Evolutionary conservation across 1,140 invertebrate genomes (phyloP), one percentile per base, ranked within the genome.

Genomic region (Platorchestia sp.): DNA sequence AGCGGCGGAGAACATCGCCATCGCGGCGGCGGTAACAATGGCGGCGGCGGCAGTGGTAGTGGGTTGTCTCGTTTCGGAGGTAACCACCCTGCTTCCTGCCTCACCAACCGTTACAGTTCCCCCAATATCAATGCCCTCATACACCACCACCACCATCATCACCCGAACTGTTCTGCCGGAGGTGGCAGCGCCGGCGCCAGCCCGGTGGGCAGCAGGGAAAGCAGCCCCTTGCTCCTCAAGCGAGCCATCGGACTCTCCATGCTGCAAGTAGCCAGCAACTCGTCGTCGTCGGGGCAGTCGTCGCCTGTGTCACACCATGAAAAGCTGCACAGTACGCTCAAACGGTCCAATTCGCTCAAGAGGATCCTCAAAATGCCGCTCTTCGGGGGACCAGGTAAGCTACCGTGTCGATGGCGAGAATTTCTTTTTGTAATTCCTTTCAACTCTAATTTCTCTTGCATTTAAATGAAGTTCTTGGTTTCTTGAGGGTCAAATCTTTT

Each of bases 331-430:
- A 91, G 86, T 14, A 87, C 86, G 41, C 86, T 95, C 86, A 95
- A 91, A 45, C 45, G 95, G n/a, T 90, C 95, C 95, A 95, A 95
- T 41, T 95, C 95, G 36, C 87, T 95, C 36, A 95, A 95, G 86
- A 95, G 95, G 89, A 87, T 95, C 86, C 43, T 95, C 41, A 95
- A 90, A 51, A 87, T 90, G 42, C 89, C 95, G 44, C 86, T 95
- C 47, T 95, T 95, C 86, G 95, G 95, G 44, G 86, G 89, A n/a
- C 51, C 95, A 90, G 95, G 95, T 95, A 43, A 45, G 95, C 27
- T 51, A 19, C 14, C 1, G 1, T 36, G 59, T 75, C 43, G 43
- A 5, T 51, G 16, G 1, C 14, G 22, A 22, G 44, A 14, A 27
- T 75, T 75, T 75, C 36, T 19, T 75, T 14, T 75, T 75, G 3